phyloP scores from a whole-genome alignment of 2,113 vertebrate species.

The Salminus brasiliensis region DNA sequence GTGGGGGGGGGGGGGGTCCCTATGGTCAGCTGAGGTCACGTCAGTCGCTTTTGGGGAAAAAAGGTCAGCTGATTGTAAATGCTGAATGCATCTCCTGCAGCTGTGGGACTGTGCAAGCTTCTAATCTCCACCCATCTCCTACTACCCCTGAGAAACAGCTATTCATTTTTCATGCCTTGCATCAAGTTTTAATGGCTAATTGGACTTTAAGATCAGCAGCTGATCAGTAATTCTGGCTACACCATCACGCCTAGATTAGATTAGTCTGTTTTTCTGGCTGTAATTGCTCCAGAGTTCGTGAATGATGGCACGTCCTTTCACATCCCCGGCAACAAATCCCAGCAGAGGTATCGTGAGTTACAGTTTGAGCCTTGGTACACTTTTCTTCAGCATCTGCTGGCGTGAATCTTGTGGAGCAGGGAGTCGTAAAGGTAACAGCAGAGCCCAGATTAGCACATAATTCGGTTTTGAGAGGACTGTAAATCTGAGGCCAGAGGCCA shows the following conservation, averaged over 20 bases:
- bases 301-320: not conserved
- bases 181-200: not conserved
- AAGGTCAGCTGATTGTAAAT: not conserved
- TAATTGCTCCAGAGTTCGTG: not conserved
- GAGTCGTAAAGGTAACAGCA: constrained; percentile 51
- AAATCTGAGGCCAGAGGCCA: too few relatives aligned
- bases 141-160: not conserved
- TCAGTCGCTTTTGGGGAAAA: not conserved
- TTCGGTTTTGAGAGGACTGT: too few relatives aligned
- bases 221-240: too few relatives aligned
- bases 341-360: not conserved
- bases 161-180: not conserved
- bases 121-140: not conserved
- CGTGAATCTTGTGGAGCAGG: constrained; percentile 10
- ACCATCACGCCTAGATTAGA: not conserved
- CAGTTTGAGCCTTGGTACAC: not conserved
- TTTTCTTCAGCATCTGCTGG: not conserved
- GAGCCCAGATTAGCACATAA: constrained; percentile 63
- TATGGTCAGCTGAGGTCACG: too few relatives aligned
- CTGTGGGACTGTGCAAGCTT: not conserved
- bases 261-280: not conserved
- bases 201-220: too few relatives aligned
- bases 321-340: not conserved
- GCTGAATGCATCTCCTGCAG: not conserved
- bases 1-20: too few relatives aligned